phyloP scores from a whole-genome alignment of 1,140 invertebrate genomes.

The Conus ventricosus region DNA sequence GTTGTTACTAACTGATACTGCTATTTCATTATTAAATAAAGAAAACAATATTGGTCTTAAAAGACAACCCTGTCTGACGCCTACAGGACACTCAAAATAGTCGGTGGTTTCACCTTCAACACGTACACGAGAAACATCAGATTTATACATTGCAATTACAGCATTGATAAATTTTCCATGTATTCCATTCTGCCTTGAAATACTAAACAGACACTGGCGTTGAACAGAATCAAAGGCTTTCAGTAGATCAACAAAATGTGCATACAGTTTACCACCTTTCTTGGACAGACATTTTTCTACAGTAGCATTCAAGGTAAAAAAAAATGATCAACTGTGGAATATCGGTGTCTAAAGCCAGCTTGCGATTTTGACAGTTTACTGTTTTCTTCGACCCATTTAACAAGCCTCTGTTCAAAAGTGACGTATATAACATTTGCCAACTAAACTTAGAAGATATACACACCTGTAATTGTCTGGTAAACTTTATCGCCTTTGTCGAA shows the following conservation, averaged over 20 bases:
- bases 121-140: neutral
- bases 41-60: conserved; percentile 27
- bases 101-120: neutral
- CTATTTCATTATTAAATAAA: conserved; percentile 39
- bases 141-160: conserved; percentile 10
- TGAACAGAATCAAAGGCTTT: conserved; percentile 23
- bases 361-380: no score
- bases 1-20: neutral
- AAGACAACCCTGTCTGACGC: conserved; percentile 23
- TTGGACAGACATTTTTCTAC: no score
- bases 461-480: no score
- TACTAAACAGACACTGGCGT: neutral
- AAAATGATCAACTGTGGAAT: no score
- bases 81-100: neutral
- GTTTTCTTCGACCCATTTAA: no score
- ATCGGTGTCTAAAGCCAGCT: no score
- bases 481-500: no score
- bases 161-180: conserved; percentile 19
- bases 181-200: neutral
- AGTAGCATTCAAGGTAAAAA: no score
- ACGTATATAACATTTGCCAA: no score
- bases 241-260: neutral
- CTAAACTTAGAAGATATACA: no score
- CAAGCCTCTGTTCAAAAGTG: no score
- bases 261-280: no score